Evolutionary conservation across 23 tunicate species (phyloP).

Genomic region (Oikopleura vanhoeffeni): DNA sequence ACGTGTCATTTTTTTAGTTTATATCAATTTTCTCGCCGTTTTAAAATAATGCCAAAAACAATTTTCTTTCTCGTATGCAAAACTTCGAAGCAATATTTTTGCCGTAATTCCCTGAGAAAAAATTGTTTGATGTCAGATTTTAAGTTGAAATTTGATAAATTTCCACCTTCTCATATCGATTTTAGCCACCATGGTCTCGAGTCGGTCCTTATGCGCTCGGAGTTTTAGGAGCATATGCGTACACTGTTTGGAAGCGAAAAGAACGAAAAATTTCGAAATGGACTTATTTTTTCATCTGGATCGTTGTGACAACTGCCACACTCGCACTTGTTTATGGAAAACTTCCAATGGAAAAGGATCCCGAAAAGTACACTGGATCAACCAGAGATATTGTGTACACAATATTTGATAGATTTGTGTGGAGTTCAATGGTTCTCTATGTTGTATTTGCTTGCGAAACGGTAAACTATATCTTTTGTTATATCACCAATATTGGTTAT

Average conservation of each 20-base stretch:
- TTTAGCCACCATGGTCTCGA: conserved; percentile 11
- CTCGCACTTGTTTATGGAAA: background rate
- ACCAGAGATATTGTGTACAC: background rate
- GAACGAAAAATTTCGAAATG: background rate
- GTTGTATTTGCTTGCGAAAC: conserved; percentile 12
- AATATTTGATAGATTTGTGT: background rate
- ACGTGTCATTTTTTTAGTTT: no score
- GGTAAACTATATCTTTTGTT: background rate
- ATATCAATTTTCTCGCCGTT: no score
- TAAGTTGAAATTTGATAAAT: no score
- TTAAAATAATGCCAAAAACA: no score
- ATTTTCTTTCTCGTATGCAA: no score
- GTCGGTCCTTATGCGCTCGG: conserved; percentile 1
- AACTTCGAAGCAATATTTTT: no score
- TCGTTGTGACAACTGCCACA: background rate
- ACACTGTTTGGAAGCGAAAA: background rate
- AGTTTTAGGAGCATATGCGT: background rate
- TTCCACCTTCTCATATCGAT: no score
- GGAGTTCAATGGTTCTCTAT: background rate
- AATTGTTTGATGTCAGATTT: no score
- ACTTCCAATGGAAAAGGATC: conserved; percentile 5
- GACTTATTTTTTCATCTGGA: background rate
- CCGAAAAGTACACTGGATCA: background rate
- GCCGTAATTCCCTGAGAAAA: no score
- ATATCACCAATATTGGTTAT: no score